phyloP scores from a whole-genome alignment of 2,113 vertebrate genomes.

The Cyprinodon brontotheroides region DNA sequence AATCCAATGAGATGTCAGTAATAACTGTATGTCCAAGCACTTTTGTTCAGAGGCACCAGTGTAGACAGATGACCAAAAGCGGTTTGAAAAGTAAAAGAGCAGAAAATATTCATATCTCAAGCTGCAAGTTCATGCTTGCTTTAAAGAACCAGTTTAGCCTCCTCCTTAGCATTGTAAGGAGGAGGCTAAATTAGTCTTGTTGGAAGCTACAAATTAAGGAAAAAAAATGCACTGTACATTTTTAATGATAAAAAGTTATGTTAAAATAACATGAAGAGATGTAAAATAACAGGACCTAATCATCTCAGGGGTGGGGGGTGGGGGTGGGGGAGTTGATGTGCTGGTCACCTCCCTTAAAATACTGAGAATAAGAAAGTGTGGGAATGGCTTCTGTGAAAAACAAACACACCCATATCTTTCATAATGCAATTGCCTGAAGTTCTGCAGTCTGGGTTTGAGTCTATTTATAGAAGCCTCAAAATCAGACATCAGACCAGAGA shows the following conservation, averaged over 20 bases:
- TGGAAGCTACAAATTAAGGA: slow-evolving; percentile 8
- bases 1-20: slow-evolving; percentile 46
- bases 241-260: not conserved
- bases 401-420: slow-evolving; percentile 9
- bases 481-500: slow-evolving; percentile 1
- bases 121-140: slow-evolving; percentile 11
- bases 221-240: not conserved
- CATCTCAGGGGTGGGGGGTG: not conserved
- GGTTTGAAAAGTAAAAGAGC: not conserved
- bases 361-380: not conserved
- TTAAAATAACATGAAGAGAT: not conserved
- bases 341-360: slow-evolving; percentile 8
- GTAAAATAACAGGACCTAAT: not conserved
- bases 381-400: slow-evolving; percentile 27
- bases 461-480: not conserved
- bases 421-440: slow-evolving; percentile 15
- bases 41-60: slow-evolving; percentile 5
- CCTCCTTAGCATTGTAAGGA: not conserved
- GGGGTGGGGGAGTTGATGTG: not conserved
- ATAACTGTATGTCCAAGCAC: slow-evolving; percentile 16
- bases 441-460: slow-evolving; percentile 8
- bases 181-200: not conserved
- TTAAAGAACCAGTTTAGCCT: slow-evolving; percentile 27
- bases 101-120: slow-evolving; percentile 3
- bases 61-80: slow-evolving; percentile 14